Conservation (phyloP, 2,888 invertebrate genomes). For the Morpho achilles region DNA sequence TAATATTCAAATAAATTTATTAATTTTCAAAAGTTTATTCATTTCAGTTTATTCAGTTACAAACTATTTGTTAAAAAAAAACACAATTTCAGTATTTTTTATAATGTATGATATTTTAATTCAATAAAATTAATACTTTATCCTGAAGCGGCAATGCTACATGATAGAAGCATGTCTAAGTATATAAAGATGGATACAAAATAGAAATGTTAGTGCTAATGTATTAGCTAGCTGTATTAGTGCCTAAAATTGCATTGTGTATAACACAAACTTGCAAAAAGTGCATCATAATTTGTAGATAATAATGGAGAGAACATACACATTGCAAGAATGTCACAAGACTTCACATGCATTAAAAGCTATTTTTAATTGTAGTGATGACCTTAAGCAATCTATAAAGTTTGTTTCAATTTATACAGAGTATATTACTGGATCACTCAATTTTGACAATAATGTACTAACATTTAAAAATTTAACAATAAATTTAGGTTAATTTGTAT, state of each 20-base stretch:
- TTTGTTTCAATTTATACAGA: neutral
- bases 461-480: no score
- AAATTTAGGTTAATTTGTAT: slow-evolving; percentile 6
- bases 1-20: slow-evolving; percentile 31
- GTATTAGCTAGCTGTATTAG: neutral
- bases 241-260: neutral
- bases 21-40: slow-evolving; percentile 19
- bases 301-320: neutral
- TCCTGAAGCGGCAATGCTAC: neutral
- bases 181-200: neutral
- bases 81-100: slow-evolving; percentile 4
- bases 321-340: slow-evolving; percentile 4
- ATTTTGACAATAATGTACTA: no score
- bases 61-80: slow-evolving; percentile 13
- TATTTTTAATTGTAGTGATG: neutral
- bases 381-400: slow-evolving; percentile 2
- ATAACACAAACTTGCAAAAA: neutral
- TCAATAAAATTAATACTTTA: neutral
- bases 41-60: slow-evolving; percentile 18
- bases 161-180: neutral
- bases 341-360: neutral
- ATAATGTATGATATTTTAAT: slow-evolving; percentile 5
- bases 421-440: no score
- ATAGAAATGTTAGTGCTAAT: neutral
- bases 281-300: slow-evolving; percentile 1